Conservation (phyloP, 2,888 invertebrate species). For the Eupithecia exiguata region DNA sequence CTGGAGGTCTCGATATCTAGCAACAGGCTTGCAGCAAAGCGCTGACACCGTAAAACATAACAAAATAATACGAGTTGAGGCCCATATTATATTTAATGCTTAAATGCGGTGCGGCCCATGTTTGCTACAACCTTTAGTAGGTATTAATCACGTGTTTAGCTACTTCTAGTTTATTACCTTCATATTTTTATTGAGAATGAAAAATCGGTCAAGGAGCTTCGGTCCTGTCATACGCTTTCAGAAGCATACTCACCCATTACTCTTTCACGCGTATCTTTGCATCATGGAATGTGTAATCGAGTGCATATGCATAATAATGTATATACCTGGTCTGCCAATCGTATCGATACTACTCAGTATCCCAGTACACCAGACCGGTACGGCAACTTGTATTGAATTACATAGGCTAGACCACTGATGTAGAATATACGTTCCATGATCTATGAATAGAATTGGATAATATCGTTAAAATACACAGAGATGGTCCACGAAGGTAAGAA, state of each 20-base stretch:
- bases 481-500: no score
- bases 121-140: neutral
- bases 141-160: neutral
- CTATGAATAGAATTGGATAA: neutral
- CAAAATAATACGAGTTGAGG: neutral
- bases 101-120: neutral
- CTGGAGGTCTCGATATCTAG: no score
- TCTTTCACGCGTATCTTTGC: slow-evolving; percentile 45
- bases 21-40: neutral
- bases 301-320: slow-evolving; percentile 33
- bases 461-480: neutral
- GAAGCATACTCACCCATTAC: slow-evolving; percentile 29
- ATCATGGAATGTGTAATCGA: slow-evolving; percentile 43
- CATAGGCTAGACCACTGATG: slow-evolving; percentile 19
- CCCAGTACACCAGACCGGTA: neutral
- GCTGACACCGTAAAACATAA: no score
- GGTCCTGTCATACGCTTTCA: slow-evolving; percentile 22
- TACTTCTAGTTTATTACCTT: slow-evolving; percentile 11
- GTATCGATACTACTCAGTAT: neutral
- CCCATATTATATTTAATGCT: neutral
- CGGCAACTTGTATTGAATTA: slow-evolving; percentile 25
- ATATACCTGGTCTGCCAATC: neutral
- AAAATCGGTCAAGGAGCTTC: slow-evolving; percentile 12
- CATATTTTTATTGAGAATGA: neutral
- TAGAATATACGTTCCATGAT: slow-evolving; percentile 11